Conservation (phyloP, 2,797 vertebrate genomes). For the Orientallactaga sibirica region DNA sequence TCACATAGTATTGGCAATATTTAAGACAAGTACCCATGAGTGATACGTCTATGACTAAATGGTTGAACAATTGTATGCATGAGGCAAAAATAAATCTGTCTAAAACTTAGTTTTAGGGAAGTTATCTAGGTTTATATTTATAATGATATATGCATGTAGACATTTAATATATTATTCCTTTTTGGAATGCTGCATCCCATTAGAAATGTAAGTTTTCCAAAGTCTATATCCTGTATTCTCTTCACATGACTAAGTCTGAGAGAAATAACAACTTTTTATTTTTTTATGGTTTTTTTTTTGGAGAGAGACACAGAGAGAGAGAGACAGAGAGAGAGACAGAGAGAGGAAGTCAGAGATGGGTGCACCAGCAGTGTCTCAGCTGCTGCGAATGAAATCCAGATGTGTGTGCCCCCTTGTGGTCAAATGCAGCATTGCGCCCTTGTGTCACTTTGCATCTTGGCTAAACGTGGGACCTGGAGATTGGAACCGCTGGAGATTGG, state of each 20-base stretch:
- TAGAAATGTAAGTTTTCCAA: constrained; percentile 63
- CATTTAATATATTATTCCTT: constrained; percentile 54
- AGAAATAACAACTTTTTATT: constrained; percentile 50
- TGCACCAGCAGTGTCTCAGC: too few relatives aligned
- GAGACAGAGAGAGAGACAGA: too few relatives aligned
- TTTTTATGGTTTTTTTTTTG: too few relatives aligned
- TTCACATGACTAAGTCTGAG: constrained; percentile 44
- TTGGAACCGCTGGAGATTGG: too few relatives aligned
- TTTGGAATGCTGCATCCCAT: constrained; percentile 52
- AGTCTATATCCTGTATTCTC: constrained; percentile 46
- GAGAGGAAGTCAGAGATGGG: too few relatives aligned
- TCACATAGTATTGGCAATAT: not conserved
- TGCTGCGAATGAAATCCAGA: too few relatives aligned
- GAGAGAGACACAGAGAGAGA: too few relatives aligned
- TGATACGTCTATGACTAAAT: not conserved
- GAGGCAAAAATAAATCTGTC: constrained; percentile 1
- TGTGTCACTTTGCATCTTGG: too few relatives aligned
- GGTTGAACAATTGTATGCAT: not conserved
- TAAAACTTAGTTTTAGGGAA: constrained; percentile 68
- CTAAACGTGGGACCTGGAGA: too few relatives aligned
- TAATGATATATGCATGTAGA: constrained; percentile 55
- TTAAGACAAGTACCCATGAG: not conserved
- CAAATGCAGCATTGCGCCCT: too few relatives aligned
- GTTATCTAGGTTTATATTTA: constrained; percentile 65
- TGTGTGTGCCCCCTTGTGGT: too few relatives aligned